phyloP scores from a whole-genome alignment of 2,888 invertebrate genomes.

The Eupsilia transversa region DNA sequence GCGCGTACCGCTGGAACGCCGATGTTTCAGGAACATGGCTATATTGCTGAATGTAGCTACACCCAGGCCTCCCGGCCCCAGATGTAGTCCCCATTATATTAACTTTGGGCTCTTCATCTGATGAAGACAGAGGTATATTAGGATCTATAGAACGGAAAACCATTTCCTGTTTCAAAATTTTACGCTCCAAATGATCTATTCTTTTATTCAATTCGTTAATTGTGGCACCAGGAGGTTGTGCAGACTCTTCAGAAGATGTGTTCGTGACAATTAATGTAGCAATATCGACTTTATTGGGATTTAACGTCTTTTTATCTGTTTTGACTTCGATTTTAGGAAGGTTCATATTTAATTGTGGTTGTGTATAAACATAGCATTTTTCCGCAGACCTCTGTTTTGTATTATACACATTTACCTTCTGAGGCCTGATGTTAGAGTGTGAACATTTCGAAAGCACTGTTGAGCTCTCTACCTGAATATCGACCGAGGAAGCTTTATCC shows the following conservation, averaged over 20 bases:
- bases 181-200: slow-evolving; percentile 82
- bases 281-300: slow-evolving; percentile 78
- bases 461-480: slow-evolving; percentile 72
- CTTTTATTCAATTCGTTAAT: slow-evolving; percentile 78
- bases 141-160: slow-evolving; percentile 82
- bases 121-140: slow-evolving; percentile 79
- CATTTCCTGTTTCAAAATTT: slow-evolving; percentile 84
- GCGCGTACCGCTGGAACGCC: slow-evolving; percentile 85
- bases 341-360: slow-evolving; percentile 79
- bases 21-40: slow-evolving; percentile 87
- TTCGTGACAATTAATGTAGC: slow-evolving; percentile 78
- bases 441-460: slow-evolving; percentile 73
- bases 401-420: slow-evolving; percentile 71
- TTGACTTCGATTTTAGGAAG: slow-evolving; percentile 75
- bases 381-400: slow-evolving; percentile 73
- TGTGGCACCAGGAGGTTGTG: slow-evolving; percentile 66
- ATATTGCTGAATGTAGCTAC: slow-evolving; percentile 87
- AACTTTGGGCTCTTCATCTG: slow-evolving; percentile 80
- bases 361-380: slow-evolving; percentile 82
- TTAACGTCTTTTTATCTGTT: slow-evolving; percentile 69
- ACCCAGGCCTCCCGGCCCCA: slow-evolving; percentile 77
- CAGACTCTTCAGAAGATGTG: slow-evolving; percentile 76
- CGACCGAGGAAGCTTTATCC: slow-evolving; percentile 70
- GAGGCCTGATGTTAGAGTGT: slow-evolving; percentile 63
- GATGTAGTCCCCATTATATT: slow-evolving; percentile 73